Percentiles rank a stretch among this genome's conserved stretches.
phyloP scores from a whole-genome alignment of 2,888 invertebrate species.

The Cotesia congregata region DNA sequence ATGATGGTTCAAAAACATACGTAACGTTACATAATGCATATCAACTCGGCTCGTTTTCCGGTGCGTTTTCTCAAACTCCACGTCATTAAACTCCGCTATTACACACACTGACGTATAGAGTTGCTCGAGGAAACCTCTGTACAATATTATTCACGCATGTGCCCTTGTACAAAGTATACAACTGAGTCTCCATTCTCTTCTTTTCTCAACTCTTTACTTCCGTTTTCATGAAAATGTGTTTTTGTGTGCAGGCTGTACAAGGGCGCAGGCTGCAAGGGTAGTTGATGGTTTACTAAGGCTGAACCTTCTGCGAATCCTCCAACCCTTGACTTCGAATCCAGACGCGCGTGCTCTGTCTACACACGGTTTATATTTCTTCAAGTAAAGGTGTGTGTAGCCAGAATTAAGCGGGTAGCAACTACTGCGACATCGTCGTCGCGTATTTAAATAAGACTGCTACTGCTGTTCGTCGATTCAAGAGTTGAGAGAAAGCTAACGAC shows the following conservation, averaged over 20 bases:
- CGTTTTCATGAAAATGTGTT: constrained; percentile 23
- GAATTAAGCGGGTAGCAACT: constrained; percentile 43
- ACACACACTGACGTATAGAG: constrained; percentile 34
- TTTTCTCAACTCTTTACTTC: neutral
- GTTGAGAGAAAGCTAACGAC: neutral
- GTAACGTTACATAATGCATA: constrained; percentile 43
- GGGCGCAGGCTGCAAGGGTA: constrained; percentile 36
- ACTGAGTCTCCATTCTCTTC: constrained; percentile 10
- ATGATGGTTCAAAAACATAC: constrained; percentile 18
- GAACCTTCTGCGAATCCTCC: constrained; percentile 26
- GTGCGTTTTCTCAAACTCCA: constrained; percentile 29
- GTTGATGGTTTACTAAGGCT: constrained; percentile 5
- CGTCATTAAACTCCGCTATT: constrained; percentile 31
- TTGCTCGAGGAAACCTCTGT: neutral
- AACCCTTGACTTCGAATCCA: constrained; percentile 45
- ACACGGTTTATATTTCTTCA: neutral
- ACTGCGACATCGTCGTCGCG: neutral
- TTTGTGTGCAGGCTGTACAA: constrained; percentile 35
- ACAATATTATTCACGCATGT: constrained; percentile 18
- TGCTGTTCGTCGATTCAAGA: neutral
- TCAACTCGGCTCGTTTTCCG: constrained; percentile 39
- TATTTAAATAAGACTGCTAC: constrained; percentile 22
- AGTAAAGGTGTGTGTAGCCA: neutral
- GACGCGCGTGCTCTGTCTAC: constrained; percentile 24
- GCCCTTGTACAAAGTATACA: constrained; percentile 18